Percentiles rank a stretch among this genome's conserved stretches.
Conservation (phyloP, 1,140 invertebrate species). For the Danaus plexippus region DNA sequence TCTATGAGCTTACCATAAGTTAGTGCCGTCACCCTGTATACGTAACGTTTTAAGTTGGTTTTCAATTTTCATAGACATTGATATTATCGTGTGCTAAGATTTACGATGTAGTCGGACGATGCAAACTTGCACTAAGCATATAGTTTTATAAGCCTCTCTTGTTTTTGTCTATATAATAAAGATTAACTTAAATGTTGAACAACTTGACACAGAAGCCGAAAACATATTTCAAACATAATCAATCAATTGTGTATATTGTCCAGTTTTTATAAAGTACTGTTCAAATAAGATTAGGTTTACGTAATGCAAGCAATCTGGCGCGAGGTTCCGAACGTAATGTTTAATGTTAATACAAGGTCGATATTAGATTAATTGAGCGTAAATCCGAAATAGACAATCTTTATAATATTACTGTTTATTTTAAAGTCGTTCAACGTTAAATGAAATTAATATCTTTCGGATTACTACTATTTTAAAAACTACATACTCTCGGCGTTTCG, state of each 20-base stretch:
- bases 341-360: conserved; percentile 36
- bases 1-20: too few relatives aligned
- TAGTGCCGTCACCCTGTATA: too few relatives aligned
- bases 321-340: conserved; percentile 45
- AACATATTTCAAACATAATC: conserved; percentile 10
- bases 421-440: too few relatives aligned
- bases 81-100: too few relatives aligned
- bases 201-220: background rate
- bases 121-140: too few relatives aligned
- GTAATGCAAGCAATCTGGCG: conserved; percentile 42
- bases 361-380: conserved; percentile 16
- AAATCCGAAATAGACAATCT: conserved; percentile 19
- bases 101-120: too few relatives aligned
- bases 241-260: conserved; percentile 15
- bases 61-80: too few relatives aligned
- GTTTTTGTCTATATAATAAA: conserved; percentile 6
- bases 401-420: background rate
- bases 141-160: background rate
- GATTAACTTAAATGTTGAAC: background rate
- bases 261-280: conserved; percentile 21
- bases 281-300: conserved; percentile 42
- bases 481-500: too few relatives aligned
- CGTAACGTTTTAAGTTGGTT: too few relatives aligned
- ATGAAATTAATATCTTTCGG: too few relatives aligned
- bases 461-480: too few relatives aligned